These are phyloP conservation scores for Epizoanthus stellaris DNA, from an alignment of 92 coral and sea anemone species.

Conservation along the genomic window DNA sequence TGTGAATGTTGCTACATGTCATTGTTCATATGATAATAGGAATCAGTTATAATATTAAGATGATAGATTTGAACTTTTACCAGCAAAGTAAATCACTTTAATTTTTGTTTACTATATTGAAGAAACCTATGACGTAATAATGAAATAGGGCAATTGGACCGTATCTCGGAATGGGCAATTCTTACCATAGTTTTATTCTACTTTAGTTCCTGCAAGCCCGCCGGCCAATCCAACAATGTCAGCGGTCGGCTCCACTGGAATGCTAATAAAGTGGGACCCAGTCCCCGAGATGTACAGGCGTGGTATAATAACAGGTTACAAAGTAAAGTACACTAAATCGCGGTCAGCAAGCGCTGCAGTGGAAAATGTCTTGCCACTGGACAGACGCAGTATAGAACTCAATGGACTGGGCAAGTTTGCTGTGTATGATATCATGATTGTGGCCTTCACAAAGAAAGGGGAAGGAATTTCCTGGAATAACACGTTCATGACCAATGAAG, in stretches of 20 bases:
- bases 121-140: too few species aligned
- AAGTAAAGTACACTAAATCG: not conserved
- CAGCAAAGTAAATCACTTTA: too few species aligned
- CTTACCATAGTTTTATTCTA: not conserved
- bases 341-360: not conserved
- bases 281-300: constrained; percentile 32
- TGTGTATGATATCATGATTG: constrained; percentile 10
- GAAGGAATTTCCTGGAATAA: constrained; percentile 26
- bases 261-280: constrained; percentile 25
- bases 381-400: constrained; percentile 19
- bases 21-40: too few species aligned
- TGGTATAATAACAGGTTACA: constrained; percentile 15
- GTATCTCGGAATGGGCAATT: not conserved
- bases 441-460: constrained; percentile 13
- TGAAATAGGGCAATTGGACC: too few species aligned
- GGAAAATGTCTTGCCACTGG: not conserved
- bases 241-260: constrained; percentile 39
- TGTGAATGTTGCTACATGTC: too few species aligned
- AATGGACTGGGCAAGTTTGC: constrained; percentile 27
- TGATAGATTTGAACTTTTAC: too few species aligned
- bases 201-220: constrained; percentile 42
- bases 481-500: constrained; percentile 32
- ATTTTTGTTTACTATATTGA: too few species aligned
- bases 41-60: too few species aligned
- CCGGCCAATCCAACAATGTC: constrained; percentile 14